Conservation (phyloP, 2,113 vertebrate species). For the Eubucco bourcierii region DNA sequence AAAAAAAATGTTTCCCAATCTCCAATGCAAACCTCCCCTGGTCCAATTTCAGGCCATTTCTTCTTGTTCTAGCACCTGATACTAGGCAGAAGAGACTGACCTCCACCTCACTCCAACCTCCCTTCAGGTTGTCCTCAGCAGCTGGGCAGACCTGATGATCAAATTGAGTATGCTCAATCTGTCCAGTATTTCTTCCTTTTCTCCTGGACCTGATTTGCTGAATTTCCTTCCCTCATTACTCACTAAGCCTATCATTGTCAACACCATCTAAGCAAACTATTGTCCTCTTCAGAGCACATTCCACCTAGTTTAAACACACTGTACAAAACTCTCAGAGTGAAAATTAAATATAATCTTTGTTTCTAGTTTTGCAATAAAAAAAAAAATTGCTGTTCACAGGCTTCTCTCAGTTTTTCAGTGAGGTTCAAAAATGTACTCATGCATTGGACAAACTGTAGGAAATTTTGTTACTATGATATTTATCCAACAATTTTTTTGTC, state of each 20-base stretch:
- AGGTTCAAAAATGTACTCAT: neutral
- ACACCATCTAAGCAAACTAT: neutral
- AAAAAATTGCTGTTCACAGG: neutral
- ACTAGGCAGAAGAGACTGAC: no score
- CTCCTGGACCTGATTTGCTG: neutral
- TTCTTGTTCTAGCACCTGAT: no score
- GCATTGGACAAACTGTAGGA: neutral
- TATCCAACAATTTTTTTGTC: neutral
- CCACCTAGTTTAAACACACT: neutral
- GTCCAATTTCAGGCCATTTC: no score
- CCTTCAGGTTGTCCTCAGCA: neutral
- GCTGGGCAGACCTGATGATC: neutral
- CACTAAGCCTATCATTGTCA: neutral
- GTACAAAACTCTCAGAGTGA: neutral
- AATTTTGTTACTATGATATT: neutral
- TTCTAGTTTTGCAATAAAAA: neutral
- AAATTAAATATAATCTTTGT: neutral
- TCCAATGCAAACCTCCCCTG: no score
- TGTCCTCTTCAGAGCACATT: neutral
- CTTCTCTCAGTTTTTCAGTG: neutral
- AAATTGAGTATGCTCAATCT: neutral
- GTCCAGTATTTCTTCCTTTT: neutral
- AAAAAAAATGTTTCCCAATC: no score
- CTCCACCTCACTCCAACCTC: no score
- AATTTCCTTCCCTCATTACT: neutral